Evolutionary conservation across 2,113 vertebrate genomes (phyloP), one percentile per base, ranked within the genome.

Genomic region (Chunga burmeisteri): DNA sequence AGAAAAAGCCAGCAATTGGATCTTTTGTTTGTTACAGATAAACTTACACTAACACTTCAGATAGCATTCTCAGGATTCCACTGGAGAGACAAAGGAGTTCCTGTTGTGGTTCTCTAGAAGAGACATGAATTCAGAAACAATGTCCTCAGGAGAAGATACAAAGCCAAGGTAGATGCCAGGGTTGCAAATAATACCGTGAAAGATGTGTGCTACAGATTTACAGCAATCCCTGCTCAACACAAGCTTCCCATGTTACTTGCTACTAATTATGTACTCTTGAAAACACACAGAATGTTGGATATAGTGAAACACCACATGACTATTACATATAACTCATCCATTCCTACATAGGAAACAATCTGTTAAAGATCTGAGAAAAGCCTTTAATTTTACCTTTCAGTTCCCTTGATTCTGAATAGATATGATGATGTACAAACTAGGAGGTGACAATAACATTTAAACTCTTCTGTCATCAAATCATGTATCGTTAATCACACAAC

Each of bases 61-160:
- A 79, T 18, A 74, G 50, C 90, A 84, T 94, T 94, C 56, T 95
- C 49, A 46, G 77, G 52, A 96, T 96, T 82, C 81, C 91, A 81
- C 10, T 5, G 56, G 52, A 88, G 40, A 83, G n/a, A 86, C 29
- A 94, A 91, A 87, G 30, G 40, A 63, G 34, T 38, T 74, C 21
- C 40, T 84, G 29, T 72, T 46, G n/a, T 34, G 18, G 26, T 56
- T 91, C 29, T 84, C 49, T 52, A 72, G 19, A 10, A 87, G 32
- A 82, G 36, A 87, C 40, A n/a, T 71, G 34, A 82, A 75, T 90
- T 91, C 59, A 74, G 61, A 89, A 96, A 72, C 53, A 55, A 47
- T 52, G 34, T 79, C 74, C 40, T 58, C 36, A n/a, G 65, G 21
- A 95, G 75, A 92, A 83, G 82, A 95, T 44, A 91, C 29, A 81